A percentile compares a stretch with the other conserved stretches of the same genome.
phyloP scores from a whole-genome alignment of 2,113 vertebrate genomes.

The Anarrhichthys ocellatus region DNA sequence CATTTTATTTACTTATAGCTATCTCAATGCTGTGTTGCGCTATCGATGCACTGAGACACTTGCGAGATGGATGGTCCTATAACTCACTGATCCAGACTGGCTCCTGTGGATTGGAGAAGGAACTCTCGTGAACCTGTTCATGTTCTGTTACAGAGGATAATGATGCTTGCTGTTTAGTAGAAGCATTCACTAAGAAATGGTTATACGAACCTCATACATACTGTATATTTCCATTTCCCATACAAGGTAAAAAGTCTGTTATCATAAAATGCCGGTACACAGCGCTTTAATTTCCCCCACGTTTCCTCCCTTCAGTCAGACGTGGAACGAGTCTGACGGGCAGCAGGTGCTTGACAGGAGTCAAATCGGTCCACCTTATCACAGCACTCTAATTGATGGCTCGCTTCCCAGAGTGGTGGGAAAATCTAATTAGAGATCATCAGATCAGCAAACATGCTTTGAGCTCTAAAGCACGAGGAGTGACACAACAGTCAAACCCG shows the following conservation, averaged over 20 bases:
- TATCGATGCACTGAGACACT: neutral
- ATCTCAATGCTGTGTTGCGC: neutral
- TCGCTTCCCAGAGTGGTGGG: slow-evolving; percentile 73
- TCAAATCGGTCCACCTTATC: slow-evolving; percentile 64
- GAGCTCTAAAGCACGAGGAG: slow-evolving; percentile 55
- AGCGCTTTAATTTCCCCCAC: neutral
- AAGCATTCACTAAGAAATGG: neutral
- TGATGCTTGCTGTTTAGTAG: neutral
- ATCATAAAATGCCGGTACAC: neutral
- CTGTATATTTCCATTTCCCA: neutral
- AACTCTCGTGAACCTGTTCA: neutral
- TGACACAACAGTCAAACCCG: slow-evolving; percentile 47
- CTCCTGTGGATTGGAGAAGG: neutral
- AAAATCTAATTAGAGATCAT: slow-evolving; percentile 78
- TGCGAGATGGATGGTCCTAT: neutral
- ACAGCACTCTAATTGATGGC: slow-evolving; percentile 73
- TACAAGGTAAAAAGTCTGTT: neutral
- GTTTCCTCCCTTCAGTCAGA: slow-evolving; percentile 6
- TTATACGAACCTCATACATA: neutral
- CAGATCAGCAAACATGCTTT: slow-evolving; percentile 69
- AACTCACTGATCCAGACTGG: neutral
- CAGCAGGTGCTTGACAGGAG: slow-evolving; percentile 78
- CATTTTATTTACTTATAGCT: neutral
- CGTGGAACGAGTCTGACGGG: slow-evolving; percentile 42
- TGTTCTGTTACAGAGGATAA: neutral